Evolutionary conservation across 2,113 vertebrate genomes (phyloP), one percentile per base, ranked within the genome.

Genomic region (Oreochromis aureus): DNA sequence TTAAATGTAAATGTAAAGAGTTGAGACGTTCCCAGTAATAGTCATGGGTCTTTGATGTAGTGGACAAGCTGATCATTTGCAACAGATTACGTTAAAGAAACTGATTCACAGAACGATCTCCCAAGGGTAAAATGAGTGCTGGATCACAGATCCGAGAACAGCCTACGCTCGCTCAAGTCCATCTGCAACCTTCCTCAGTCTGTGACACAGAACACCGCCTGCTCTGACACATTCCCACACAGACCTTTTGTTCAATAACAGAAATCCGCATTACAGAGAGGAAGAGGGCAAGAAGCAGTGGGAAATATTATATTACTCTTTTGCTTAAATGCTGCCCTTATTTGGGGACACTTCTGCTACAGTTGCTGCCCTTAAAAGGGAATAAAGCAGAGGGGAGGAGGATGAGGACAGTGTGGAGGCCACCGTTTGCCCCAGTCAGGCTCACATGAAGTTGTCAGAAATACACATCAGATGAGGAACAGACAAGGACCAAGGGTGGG

Each of bases 331-430:
- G 78, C 22, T 95, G 89, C 61, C 95, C 95, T 94, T 96, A 94
- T 96, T 95, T 95, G 94, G 95, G 90, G 91, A 89, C 84, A 76
- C 55, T 76, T 76, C 22, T 46, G 89, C 76, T 58, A 78, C 83
- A 87, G 90, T 86, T 61, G 54, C 44, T 76, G 76, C 91, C 95
- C 95, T 94, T 97, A 96, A 93, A 97, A 95, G 95, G 96, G 78
- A 92, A 94, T 5, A 41, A 92, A 78, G 54, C 82, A 92, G 89
- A 84, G 53, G 80, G 85, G 82, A 84, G 79, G 58, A 83, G 81
- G 83, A 85, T 22, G 46, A 58, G 69, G 86, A 84, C 85, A 80
- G 61, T 1, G 10, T 51, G 71, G 86, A 92, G 82, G 82, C 61
- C 61, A 41, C 78, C 3, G 13, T 48, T 27, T 55, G n/a, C 39